phyloP scores from a whole-genome alignment of 2,888 invertebrate genomes.

The Hetaerina titia region DNA sequence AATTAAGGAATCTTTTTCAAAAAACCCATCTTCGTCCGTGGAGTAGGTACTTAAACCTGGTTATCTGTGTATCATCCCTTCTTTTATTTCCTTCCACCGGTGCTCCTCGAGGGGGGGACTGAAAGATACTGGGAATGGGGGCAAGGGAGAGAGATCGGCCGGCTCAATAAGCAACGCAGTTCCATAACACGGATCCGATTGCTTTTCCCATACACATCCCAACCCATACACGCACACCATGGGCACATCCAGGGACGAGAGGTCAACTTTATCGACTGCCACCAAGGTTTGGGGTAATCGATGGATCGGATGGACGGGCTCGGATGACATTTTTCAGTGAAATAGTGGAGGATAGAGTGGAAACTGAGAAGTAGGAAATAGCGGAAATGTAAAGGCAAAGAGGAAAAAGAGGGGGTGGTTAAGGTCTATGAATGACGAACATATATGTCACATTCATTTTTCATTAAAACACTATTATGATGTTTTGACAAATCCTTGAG shows the following conservation, averaged over 20 bases:
- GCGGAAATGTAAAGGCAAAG: not conserved
- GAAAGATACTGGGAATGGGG: not conserved
- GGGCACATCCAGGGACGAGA: not conserved
- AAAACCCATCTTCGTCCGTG: not conserved
- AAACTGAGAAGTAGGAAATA: not conserved
- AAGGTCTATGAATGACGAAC: no score
- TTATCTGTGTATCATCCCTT: not conserved
- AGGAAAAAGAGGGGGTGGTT: no score
- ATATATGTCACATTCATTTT: no score
- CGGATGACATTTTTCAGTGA: not conserved
- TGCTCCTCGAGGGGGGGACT: not conserved
- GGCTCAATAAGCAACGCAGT: not conserved
- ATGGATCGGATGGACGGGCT: not conserved
- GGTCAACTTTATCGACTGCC: slow-evolving; percentile 36
- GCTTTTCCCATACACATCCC: not conserved
- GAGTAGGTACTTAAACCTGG: not conserved
- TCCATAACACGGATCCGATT: slow-evolving; percentile 28
- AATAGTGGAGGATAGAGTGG: not conserved
- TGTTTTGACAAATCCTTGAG: no score
- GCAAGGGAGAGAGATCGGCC: not conserved
- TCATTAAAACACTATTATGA: no score
- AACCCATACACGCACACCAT: not conserved
- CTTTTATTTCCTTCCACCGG: not conserved
- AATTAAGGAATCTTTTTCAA: not conserved
- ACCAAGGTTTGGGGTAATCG: slow-evolving; percentile 24